Evolutionary conservation across 1,140 invertebrate genomes (phyloP).

Genomic region (Rhynchophorus ferrugineus): DNA sequence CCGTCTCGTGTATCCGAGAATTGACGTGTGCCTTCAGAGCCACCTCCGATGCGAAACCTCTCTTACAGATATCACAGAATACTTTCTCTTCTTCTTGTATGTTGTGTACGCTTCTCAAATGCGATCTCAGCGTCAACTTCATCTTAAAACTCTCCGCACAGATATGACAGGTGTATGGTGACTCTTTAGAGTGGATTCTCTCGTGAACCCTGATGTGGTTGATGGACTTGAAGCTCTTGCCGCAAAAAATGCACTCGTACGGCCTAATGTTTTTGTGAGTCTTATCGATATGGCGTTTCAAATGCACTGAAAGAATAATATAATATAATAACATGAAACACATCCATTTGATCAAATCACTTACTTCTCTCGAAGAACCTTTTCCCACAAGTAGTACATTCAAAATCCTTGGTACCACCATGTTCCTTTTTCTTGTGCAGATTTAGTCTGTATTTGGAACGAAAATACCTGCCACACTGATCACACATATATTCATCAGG

Average conservation of each 20-base stretch:
- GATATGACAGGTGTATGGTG: slow-evolving; percentile 38
- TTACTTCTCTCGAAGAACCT: slow-evolving; percentile 16
- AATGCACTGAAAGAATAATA: slow-evolving; percentile 10
- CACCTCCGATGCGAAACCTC: slow-evolving; percentile 11
- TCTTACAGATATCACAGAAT: slow-evolving; percentile 17
- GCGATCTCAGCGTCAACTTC: slow-evolving; percentile 16
- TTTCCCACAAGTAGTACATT: slow-evolving; percentile 18
- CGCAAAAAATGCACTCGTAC: slow-evolving; percentile 37
- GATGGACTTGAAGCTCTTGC: slow-evolving; percentile 30
- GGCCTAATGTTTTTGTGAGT: slow-evolving; percentile 31
- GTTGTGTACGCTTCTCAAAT: slow-evolving; percentile 17
- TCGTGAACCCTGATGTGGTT: slow-evolving; percentile 30
- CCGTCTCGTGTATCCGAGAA: slow-evolving; percentile 13
- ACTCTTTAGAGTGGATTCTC: slow-evolving; percentile 27
- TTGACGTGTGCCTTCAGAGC: slow-evolving; percentile 15
- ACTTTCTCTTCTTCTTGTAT: slow-evolving; percentile 19
- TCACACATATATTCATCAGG: slow-evolving; percentile 14
- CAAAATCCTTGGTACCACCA: slow-evolving; percentile 12
- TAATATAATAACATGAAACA: not conserved
- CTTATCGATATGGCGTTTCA: slow-evolving; percentile 18
- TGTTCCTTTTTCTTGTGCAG: slow-evolving; percentile 18
- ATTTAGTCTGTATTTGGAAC: slow-evolving; percentile 9
- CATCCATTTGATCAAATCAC: no score
- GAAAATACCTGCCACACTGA: slow-evolving; percentile 15
- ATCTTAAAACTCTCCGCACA: slow-evolving; percentile 24